Conservation (phyloP, 2,113 vertebrate species). For the Anoplopoma fimbria region DNA sequence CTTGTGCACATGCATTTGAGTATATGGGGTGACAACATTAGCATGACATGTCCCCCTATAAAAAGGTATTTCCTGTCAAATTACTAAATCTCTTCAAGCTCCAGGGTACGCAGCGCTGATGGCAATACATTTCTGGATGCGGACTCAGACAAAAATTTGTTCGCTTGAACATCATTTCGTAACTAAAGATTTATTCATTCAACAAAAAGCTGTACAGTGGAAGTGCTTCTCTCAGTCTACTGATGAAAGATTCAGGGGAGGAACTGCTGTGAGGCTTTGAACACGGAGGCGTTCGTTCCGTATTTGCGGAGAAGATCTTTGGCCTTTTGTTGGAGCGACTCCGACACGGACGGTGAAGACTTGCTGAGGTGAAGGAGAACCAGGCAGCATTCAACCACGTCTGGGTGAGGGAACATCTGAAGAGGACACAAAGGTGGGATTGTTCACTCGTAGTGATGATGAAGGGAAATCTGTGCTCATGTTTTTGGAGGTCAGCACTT, state of each 20-base stretch:
- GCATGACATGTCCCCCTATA: too few relatives aligned
- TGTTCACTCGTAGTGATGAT: neutral
- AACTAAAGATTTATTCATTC: constrained; percentile 38
- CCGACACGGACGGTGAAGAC: constrained; percentile 64
- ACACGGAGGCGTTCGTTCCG: neutral
- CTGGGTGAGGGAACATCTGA: constrained; percentile 89
- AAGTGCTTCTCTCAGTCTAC: constrained; percentile 6
- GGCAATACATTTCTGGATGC: too few relatives aligned
- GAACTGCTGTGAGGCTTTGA: constrained; percentile 74
- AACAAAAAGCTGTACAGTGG: constrained; percentile 52
- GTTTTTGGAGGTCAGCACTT: neutral
- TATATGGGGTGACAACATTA: too few relatives aligned
- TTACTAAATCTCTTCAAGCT: too few relatives aligned
- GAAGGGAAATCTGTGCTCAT: neutral
- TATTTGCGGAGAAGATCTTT: constrained; percentile 84
- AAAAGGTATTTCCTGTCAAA: too few relatives aligned
- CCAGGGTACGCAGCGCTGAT: too few relatives aligned
- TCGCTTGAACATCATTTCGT: neutral
- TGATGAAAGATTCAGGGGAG: constrained; percentile 25
- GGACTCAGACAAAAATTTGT: constrained; percentile 3
- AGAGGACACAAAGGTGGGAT: neutral
- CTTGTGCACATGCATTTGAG: too few relatives aligned
- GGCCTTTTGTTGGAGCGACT: constrained; percentile 76
- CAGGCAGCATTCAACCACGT: constrained; percentile 93
- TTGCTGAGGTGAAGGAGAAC: constrained; percentile 85